phyloP scores from a whole-genome alignment of 2,113 vertebrate species.

The Equus quagga region DNA sequence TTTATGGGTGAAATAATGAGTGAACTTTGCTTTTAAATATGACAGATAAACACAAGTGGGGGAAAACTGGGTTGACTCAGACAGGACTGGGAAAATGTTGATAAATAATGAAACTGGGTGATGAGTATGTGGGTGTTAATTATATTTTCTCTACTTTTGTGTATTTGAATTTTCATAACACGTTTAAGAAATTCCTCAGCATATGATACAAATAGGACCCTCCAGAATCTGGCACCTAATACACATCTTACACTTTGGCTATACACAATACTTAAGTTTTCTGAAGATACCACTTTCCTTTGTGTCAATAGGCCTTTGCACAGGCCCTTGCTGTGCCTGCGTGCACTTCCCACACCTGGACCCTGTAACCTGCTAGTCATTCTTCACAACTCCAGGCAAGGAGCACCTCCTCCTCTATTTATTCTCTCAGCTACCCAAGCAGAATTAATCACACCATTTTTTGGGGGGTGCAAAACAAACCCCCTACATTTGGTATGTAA shows the following conservation, averaged over 20 bases:
- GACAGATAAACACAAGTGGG: neutral
- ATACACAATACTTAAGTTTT: neutral
- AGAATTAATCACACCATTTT: neutral
- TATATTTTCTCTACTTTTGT: neutral
- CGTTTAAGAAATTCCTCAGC: neutral
- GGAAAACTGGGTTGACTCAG: neutral
- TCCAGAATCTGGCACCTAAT: neutral
- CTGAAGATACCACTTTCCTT: neutral
- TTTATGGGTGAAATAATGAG: neutral
- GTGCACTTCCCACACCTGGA: neutral
- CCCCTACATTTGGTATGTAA: neutral
- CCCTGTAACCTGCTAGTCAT: neutral
- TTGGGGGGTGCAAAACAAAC: neutral
- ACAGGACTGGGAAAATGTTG: neutral
- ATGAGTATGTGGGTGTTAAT: neutral
- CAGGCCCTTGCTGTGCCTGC: neutral
- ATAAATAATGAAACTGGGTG: neutral
- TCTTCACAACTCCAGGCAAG: neutral
- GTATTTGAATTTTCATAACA: conserved; percentile 19
- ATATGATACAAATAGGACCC: neutral
- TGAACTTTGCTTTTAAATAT: conserved; percentile 8
- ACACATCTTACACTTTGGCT: neutral
- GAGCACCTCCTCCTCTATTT: neutral
- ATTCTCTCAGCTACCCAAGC: neutral
- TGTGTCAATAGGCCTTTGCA: neutral